phyloP scores from a whole-genome alignment of 2,797 vertebrate genomes.

The Phalloptychus januarius region DNA sequence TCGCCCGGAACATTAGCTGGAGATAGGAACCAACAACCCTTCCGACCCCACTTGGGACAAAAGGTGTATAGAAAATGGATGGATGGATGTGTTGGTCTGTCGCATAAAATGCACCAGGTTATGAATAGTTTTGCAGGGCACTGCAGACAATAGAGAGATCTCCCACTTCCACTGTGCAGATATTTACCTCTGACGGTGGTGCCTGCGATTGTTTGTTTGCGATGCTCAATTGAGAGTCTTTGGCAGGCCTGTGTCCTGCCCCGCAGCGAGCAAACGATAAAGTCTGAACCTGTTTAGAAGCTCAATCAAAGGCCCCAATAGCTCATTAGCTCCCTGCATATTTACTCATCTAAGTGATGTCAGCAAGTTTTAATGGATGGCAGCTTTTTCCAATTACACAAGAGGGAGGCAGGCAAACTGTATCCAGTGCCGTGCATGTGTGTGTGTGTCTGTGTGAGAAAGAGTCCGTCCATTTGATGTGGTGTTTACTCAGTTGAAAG shows the following conservation, averaged over 20 bases:
- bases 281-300: slow-evolving; percentile 73
- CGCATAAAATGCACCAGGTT: background rate
- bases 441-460: slow-evolving; percentile 36
- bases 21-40: no score
- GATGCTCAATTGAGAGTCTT: slow-evolving; percentile 64
- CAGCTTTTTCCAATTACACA: slow-evolving; percentile 84
- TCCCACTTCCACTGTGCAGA: slow-evolving; percentile 18
- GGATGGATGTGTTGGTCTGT: background rate
- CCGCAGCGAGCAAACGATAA: slow-evolving; percentile 53
- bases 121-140: background rate
- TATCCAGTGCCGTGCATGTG: slow-evolving; percentile 50
- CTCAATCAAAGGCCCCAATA: slow-evolving; percentile 71
- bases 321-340: slow-evolving; percentile 78
- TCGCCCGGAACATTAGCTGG: no score
- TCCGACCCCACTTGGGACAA: no score
- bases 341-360: slow-evolving; percentile 81
- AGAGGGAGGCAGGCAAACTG: slow-evolving; percentile 74
- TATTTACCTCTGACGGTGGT: slow-evolving; percentile 52
- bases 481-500: slow-evolving; percentile 84
- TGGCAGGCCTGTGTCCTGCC: slow-evolving; percentile 61
- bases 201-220: slow-evolving; percentile 66
- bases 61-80: no score
- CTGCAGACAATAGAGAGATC: slow-evolving; percentile 1
- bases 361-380: slow-evolving; percentile 84
- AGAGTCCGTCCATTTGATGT: slow-evolving; percentile 76